These are phyloP conservation scores for Hippocampus abdominalis DNA, from an alignment of 2,113 vertebrate genomes.

Conservation along the genomic window DNA sequence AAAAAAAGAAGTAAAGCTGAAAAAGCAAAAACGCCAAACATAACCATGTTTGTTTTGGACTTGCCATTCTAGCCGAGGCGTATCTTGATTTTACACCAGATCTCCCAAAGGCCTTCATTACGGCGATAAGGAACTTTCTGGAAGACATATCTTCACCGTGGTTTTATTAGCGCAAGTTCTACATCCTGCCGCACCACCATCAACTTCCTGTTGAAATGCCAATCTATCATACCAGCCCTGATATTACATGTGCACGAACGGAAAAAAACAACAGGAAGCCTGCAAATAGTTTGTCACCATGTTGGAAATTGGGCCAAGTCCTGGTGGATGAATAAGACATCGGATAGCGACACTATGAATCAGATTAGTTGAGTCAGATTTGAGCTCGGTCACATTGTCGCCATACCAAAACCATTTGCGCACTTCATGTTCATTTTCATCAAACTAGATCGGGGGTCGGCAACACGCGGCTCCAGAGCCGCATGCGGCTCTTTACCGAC, in stretches of 20 bases:
- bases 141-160: constrained; percentile 10
- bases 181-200: constrained; percentile 32
- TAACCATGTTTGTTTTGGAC: constrained; percentile 38
- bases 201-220: constrained; percentile 30
- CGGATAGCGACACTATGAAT: background rate
- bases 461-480: too few species aligned
- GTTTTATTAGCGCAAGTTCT: constrained; percentile 28
- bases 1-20: background rate
- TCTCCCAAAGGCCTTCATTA: constrained; percentile 36
- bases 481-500: too few species aligned
- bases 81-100: constrained; percentile 32
- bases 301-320: background rate
- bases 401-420: background rate
- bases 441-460: too few species aligned
- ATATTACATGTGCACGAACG: background rate
- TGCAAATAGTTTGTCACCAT: background rate
- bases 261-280: constrained; percentile 5
- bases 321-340: constrained; percentile 7
- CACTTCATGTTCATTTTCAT: too few species aligned
- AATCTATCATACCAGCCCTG: constrained; percentile 4
- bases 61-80: constrained; percentile 21
- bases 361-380: background rate
- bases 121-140: constrained; percentile 28
- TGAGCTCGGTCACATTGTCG: background rate
- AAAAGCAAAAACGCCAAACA: constrained; percentile 48